These are phyloP conservation scores for Abrostola tripartita DNA, from an alignment of 2,888 invertebrate species.

Conservation along the genomic window DNA sequence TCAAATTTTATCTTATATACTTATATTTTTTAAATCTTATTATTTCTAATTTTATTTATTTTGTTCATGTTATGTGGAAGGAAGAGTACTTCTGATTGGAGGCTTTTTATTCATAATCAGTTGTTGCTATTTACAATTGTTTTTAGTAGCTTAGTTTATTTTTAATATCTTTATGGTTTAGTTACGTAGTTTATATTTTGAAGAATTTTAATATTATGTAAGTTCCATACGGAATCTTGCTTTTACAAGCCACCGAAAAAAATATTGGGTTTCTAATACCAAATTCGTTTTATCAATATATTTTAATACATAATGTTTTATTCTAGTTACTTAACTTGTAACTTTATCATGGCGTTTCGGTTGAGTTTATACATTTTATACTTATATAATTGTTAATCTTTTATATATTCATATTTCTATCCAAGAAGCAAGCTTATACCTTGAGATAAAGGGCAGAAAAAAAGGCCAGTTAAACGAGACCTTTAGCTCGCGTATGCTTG, in stretches of 20 bases:
- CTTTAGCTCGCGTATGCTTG: conserved; percentile 6
- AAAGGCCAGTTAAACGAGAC: not conserved
- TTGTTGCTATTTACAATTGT: conserved; percentile 87
- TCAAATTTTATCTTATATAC: conserved; percentile 67
- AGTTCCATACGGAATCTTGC: conserved; percentile 48
- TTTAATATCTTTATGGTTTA: conserved; percentile 65
- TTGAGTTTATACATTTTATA: conserved; percentile 44
- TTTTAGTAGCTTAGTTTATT: conserved; percentile 77
- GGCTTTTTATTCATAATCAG: conserved; percentile 79
- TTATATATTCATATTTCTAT: conserved; percentile 14
- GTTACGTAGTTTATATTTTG: conserved; percentile 62
- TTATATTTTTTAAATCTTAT: conserved; percentile 57
- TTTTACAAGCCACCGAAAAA: conserved; percentile 55
- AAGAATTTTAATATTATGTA: conserved; percentile 46
- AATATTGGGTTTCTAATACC: conserved; percentile 53
- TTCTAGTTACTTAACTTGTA: conserved; percentile 46
- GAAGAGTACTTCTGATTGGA: conserved; percentile 75
- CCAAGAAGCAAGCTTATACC: conserved; percentile 26
- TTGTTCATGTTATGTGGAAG: conserved; percentile 74
- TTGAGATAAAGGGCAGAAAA: not conserved
- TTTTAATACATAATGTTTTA: conserved; percentile 45
- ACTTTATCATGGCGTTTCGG: conserved; percentile 42
- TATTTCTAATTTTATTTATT: conserved; percentile 73
- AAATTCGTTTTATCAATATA: conserved; percentile 48
- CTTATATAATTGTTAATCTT: conserved; percentile 29